phyloP scores from a whole-genome alignment of 2,797 vertebrate genomes.

The Antrozous pallidus region DNA sequence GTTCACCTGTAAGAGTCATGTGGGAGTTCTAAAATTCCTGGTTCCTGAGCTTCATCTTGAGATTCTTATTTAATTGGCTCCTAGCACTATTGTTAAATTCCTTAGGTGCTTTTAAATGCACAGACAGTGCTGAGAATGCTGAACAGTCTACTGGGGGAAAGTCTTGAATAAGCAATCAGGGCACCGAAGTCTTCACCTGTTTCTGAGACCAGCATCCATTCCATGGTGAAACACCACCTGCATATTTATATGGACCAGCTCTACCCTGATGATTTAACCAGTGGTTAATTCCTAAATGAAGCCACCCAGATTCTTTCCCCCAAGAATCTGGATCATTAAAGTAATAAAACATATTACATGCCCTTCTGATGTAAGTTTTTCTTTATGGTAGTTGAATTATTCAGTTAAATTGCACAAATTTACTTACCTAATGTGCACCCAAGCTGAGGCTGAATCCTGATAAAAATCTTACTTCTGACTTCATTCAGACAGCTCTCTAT shows the following conservation, averaged over 20 bases:
- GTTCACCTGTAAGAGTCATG: not conserved
- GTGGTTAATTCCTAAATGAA: not conserved
- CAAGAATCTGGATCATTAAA: not conserved
- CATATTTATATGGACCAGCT: not conserved
- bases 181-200: not conserved
- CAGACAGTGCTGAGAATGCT: not conserved
- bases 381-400: not conserved
- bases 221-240: not conserved
- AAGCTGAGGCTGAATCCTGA: slow-evolving; percentile 87
- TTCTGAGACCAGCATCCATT: not conserved
- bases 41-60: not conserved
- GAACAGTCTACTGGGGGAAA: not conserved
- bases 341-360: not conserved
- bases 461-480: slow-evolving; percentile 86
- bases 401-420: not conserved
- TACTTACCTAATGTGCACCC: slow-evolving; percentile 90
- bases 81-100: not conserved
- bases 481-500: slow-evolving; percentile 84
- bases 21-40: not conserved
- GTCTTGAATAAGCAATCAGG: not conserved
- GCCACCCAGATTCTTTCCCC: not conserved
- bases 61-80: not conserved
- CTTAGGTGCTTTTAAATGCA: not conserved
- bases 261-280: not conserved
- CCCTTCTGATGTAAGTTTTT: not conserved